Base-by-base conservation (phyloP, 1,140 invertebrate genomes). In the Euwallacea fornicatus region DNA sequence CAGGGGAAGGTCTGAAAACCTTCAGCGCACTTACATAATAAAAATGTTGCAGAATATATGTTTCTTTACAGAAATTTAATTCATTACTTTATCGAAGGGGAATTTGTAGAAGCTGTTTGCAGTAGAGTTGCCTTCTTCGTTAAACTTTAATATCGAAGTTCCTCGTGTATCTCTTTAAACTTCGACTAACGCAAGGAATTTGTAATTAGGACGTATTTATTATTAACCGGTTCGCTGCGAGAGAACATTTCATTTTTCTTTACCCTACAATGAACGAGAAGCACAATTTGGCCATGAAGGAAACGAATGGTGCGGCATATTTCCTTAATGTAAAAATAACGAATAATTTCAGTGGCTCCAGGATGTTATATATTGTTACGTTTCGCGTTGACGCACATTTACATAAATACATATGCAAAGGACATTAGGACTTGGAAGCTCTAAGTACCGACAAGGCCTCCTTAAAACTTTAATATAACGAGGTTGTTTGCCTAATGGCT, bases 391-490 rank as follows among this genome's bases (percentile, higher is more conserved):
- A 58, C 55, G 55, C 10, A 7, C n/a, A 58, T 58, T 58, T 58
- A 15, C 55, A 58, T 58, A 58, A n/a, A 58, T 58, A 41, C 55
- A 58, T 58, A 58, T 58, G 55, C 55, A 58, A 58, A 15, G 55
- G 3, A 15, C 55, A 58, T 58, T 58, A 58, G 13, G 21, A 58
- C 21, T 10, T 33, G 10, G 55, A 58, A 58, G 7, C 55, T 15
- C 16, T 58, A 58, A 58, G 55, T 58, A 58, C 55, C 55, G n/a
- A 10, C 13, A 21, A 15, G n/a, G 55, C 55, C 21, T 58, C 55
- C 16, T 58, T 58, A 62, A 44, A 62, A 62, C n/a, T 62, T 62
- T 11, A 62, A 62, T 50, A 59, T 59, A 15, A n/a, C 60, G 60
- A 43, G 42, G 9, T 43, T 13, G 60, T 43, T 43, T 43, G 42